Conservation (phyloP, 2,113 vertebrate species). For the Callipepla californica region DNA sequence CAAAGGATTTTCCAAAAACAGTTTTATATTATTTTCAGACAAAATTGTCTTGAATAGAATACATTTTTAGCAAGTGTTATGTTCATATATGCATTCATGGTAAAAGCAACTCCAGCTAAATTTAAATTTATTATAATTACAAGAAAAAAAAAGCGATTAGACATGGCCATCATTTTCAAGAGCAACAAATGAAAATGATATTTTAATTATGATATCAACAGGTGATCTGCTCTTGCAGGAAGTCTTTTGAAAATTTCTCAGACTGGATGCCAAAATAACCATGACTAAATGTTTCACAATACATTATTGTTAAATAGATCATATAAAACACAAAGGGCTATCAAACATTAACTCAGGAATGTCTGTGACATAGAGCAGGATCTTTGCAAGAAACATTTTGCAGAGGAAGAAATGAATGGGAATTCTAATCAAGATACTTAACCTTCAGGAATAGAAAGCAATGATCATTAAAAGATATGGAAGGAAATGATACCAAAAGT, state of each 20-base stretch:
- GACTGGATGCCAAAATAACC: background rate
- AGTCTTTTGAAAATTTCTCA: background rate
- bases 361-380: background rate
- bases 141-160: background rate
- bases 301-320: background rate
- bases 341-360: background rate
- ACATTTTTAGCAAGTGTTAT: background rate
- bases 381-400: background rate
- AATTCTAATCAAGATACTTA: background rate
- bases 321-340: background rate
- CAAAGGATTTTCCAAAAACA: background rate
- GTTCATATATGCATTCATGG: rapidly evolving
- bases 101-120: background rate
- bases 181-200: background rate
- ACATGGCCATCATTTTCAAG: background rate
- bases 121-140: background rate
- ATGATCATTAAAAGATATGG: background rate
- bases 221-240: background rate
- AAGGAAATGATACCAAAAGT: conserved; percentile 60
- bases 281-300: background rate
- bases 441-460: conserved; percentile 51
- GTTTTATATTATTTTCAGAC: background rate
- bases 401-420: background rate
- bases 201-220: background rate
- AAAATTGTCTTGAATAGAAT: background rate